phyloP scores from a whole-genome alignment of 1,140 invertebrate species.

The Homarus americanus region DNA sequence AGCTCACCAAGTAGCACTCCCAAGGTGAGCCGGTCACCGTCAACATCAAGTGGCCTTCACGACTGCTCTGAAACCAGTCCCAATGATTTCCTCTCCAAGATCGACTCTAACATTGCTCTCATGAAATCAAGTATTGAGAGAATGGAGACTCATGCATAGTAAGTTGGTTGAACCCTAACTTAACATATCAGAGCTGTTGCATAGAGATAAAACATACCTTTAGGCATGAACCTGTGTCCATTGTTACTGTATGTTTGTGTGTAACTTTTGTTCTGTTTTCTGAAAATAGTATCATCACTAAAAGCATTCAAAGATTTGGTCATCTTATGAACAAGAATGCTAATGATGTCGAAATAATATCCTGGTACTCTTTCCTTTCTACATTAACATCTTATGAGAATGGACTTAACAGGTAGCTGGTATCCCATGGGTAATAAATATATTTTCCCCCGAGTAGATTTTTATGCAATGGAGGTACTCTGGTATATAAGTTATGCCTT shows the following conservation, averaged over 20 bases:
- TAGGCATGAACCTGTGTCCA: constrained; percentile 1
- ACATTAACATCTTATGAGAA: background rate
- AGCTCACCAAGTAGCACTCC: constrained; percentile 54
- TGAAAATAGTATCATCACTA: background rate
- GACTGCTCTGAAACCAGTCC: constrained; percentile 62
- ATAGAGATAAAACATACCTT: background rate
- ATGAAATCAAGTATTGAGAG: constrained; percentile 65
- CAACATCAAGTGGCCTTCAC: constrained; percentile 58
- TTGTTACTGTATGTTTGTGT: background rate
- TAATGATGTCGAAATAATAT: background rate
- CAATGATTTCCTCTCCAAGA: constrained; percentile 64
- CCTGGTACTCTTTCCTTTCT: background rate
- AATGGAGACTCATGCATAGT: constrained; percentile 70
- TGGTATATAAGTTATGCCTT: background rate
- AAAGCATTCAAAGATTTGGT: background rate
- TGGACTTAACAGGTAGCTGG: background rate
- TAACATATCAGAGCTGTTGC: background rate
- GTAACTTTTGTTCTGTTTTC: background rate
- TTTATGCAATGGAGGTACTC: background rate
- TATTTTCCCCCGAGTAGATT: background rate
- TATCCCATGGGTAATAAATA: background rate
- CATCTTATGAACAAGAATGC: background rate
- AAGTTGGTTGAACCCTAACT: constrained; percentile 17
- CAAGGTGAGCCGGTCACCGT: constrained; percentile 19
- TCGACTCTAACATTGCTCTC: constrained; percentile 64